Evolutionary conservation across 2,888 invertebrate genomes (phyloP).

Genomic region (Agrotis exclamationis): DNA sequence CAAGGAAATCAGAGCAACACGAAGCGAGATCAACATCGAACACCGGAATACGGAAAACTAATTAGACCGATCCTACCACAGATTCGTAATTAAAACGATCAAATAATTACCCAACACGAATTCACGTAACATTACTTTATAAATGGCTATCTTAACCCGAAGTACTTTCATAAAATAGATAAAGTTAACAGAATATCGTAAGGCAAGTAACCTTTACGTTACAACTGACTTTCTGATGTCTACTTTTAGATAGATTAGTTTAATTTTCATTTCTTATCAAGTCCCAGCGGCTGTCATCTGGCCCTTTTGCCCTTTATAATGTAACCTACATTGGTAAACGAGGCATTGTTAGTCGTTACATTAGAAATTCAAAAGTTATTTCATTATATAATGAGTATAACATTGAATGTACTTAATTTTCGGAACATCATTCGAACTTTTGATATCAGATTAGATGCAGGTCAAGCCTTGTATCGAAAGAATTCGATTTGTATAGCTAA

Average conservation of each 20-base stretch:
- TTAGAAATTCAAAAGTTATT: constrained; percentile 42
- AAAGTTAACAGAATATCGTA: constrained; percentile 53
- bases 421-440: constrained; percentile 56
- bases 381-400: constrained; percentile 47
- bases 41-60: constrained; percentile 58
- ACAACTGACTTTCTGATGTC: constrained; percentile 63
- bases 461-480: constrained; percentile 52
- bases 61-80: constrained; percentile 50
- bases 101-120: constrained; percentile 48
- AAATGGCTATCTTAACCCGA: constrained; percentile 42
- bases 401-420: constrained; percentile 47
- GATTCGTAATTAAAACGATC: constrained; percentile 54
- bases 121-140: constrained; percentile 52
- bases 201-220: constrained; percentile 57
- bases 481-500: constrained; percentile 35
- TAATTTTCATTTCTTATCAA: constrained; percentile 60
- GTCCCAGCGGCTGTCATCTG: constrained; percentile 55
- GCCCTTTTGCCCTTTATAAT: constrained; percentile 62
- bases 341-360: constrained; percentile 56
- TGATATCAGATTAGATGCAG: constrained; percentile 49
- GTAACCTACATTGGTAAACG: constrained; percentile 60
- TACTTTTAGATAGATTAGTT: constrained; percentile 61
- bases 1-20: constrained; percentile 46
- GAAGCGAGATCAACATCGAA: constrained; percentile 43
- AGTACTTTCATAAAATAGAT: constrained; percentile 49